These are phyloP conservation scores for Typhlichthys subterraneus DNA, from an alignment of 2,797 vertebrate genomes.

Conservation along the genomic window DNA sequence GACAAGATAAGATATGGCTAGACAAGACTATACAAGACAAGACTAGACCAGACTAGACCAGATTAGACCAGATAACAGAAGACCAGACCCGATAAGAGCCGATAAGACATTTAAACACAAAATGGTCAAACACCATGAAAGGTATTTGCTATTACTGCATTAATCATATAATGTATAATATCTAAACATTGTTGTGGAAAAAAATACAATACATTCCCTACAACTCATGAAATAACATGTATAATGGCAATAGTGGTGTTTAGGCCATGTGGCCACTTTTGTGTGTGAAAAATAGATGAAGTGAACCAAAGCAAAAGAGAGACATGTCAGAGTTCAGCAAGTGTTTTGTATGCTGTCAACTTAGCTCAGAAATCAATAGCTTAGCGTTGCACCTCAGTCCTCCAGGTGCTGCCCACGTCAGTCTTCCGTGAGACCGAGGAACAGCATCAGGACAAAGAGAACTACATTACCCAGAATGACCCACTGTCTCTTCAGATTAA, in stretches of 20 bases:
- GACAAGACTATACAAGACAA: background rate
- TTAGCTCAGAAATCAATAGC: conserved; percentile 78
- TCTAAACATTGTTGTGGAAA: too few relatives aligned
- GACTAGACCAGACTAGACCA: too few relatives aligned
- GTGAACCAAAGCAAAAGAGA: conserved; percentile 45
- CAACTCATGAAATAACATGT: too few relatives aligned
- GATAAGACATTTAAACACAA: too few relatives aligned
- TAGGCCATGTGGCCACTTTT: background rate
- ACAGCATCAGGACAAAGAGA: conserved; percentile 22
- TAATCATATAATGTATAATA: too few relatives aligned
- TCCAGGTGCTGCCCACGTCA: conserved; percentile 70
- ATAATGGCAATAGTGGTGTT: background rate
- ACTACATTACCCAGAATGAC: conserved; percentile 70
- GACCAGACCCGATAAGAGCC: too few relatives aligned
- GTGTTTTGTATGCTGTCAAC: conserved; percentile 72
- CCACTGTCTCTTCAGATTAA: conserved; percentile 69
- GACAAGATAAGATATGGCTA: too few relatives aligned
- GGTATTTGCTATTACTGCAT: too few relatives aligned
- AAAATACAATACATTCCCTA: too few relatives aligned
- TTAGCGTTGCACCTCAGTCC: conserved; percentile 67
- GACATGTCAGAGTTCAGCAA: conserved; percentile 51
- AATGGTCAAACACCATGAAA: too few relatives aligned
- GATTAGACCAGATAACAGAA: too few relatives aligned
- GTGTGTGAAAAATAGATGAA: conserved; percentile 13
- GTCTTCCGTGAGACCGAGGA: conserved; percentile 69